phyloP scores from a whole-genome alignment of 2,797 vertebrate species.

The Catamblyrhynchus diadema region DNA sequence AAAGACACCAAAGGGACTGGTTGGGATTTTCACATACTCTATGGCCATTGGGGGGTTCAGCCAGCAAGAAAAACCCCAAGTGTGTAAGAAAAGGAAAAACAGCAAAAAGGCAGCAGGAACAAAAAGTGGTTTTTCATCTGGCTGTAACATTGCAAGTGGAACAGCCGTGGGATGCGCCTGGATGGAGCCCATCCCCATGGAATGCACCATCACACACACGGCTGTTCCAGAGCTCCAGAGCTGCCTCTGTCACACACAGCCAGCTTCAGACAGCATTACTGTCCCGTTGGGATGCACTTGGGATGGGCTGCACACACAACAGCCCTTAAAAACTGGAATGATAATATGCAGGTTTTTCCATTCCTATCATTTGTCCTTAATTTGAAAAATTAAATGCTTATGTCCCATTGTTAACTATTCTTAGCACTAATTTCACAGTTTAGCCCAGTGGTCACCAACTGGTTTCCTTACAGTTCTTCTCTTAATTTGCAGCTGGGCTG shows the following conservation, averaged over 20 bases:
- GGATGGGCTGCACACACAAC: constrained; percentile 40
- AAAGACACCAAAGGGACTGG: neutral
- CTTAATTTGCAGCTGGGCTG: constrained; percentile 10
- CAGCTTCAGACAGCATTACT: constrained; percentile 26
- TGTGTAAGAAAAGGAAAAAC: neutral
- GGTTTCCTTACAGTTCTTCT: neutral
- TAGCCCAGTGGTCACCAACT: neutral
- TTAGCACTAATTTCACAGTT: constrained; percentile 1
- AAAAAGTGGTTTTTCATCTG: neutral
- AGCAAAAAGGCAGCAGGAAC: neutral
- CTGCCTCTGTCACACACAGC: neutral
- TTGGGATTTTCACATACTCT: neutral
- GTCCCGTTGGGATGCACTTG: constrained; percentile 3
- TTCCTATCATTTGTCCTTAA: constrained; percentile 42
- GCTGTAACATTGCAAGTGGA: rapidly evolving
- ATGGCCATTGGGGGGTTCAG: neutral
- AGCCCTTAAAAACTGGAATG: constrained; percentile 25
- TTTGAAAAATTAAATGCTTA: constrained; percentile 51
- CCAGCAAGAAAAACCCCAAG: neutral
- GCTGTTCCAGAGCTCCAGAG: neutral
- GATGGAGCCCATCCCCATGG: neutral
- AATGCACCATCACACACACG: neutral
- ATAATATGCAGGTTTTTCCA: constrained; percentile 54
- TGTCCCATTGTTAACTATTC: constrained; percentile 28
- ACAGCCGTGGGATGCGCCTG: neutral